Percentiles rank a stretch among this genome's conserved stretches.
Evolutionary conservation across 2,888 invertebrate genomes (phyloP).

Genomic region (Gryllus longicercus): DNA sequence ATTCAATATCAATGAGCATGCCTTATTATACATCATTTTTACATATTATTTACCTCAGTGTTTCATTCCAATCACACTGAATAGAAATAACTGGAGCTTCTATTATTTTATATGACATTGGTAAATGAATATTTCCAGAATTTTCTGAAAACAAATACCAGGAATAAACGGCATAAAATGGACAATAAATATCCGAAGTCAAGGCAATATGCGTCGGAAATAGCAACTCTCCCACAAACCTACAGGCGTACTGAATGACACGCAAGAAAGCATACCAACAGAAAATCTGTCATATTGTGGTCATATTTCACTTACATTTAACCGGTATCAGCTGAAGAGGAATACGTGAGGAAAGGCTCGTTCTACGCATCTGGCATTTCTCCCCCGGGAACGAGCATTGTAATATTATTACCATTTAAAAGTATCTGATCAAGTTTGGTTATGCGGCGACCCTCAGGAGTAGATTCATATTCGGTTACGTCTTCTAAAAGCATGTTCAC

Average conservation of each 20-base stretch:
- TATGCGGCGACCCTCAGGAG: constrained; percentile 91
- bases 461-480: constrained; percentile 96
- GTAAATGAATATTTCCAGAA: not conserved
- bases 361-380: constrained; percentile 64
- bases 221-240: too few species aligned
- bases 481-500: constrained; percentile 98
- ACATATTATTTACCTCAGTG: constrained; percentile 47
- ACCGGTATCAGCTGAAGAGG: too few species aligned
- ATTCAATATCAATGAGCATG: too few species aligned
- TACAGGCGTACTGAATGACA: too few species aligned
- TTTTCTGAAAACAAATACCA: too few species aligned
- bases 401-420: constrained; percentile 97
- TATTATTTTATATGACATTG: not conserved
- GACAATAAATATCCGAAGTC: too few species aligned
- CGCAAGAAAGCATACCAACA: too few species aligned
- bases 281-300: too few species aligned
- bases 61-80: constrained; percentile 57
- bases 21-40: not conserved
- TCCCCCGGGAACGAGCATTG: constrained; percentile 86
- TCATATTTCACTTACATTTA: too few species aligned
- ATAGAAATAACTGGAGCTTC: constrained; percentile 49
- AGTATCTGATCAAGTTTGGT: constrained; percentile 97
- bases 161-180: too few species aligned
- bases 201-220: too few species aligned
- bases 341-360: not conserved